These are phyloP conservation scores for Thelaira solivaga DNA, from an alignment of 2,888 invertebrate genomes.

Conservation along the genomic window DNA sequence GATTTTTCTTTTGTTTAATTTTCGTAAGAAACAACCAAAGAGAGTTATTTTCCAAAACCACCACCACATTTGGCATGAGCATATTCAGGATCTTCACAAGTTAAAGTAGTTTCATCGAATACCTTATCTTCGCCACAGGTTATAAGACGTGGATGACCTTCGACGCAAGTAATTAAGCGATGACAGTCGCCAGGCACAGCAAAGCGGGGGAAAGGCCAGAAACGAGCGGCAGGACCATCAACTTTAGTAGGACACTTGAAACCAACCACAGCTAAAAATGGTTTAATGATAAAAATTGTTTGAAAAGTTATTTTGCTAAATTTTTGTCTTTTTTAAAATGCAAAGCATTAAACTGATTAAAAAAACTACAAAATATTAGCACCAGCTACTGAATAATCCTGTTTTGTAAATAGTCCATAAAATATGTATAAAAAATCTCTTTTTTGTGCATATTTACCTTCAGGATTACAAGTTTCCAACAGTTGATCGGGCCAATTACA, in stretches of 20 bases:
- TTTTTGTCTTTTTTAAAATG: no score
- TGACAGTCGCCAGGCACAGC: slow-evolving; percentile 92
- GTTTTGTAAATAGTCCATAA: no score
- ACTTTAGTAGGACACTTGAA: slow-evolving; percentile 94
- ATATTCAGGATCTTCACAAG: slow-evolving; percentile 84
- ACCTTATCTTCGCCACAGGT: slow-evolving; percentile 92
- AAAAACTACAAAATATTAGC: no score
- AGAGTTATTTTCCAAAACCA: slow-evolving; percentile 70
- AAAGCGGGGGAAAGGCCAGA: slow-evolving; percentile 95
- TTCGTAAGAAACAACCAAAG: not conserved
- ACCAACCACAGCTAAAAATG: slow-evolving; percentile 86
- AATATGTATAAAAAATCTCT: no score
- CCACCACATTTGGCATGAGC: slow-evolving; percentile 73
- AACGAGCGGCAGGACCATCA: slow-evolving; percentile 89
- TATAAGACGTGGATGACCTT: slow-evolving; percentile 91
- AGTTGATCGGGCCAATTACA: slow-evolving; percentile 97
- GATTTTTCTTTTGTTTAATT: no score
- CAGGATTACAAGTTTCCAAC: slow-evolving; percentile 91
- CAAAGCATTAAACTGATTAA: no score
- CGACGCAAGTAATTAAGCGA: slow-evolving; percentile 92
- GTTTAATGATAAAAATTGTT: not conserved
- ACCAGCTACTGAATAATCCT: no score
- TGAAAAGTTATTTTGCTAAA: not conserved
- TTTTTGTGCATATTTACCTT: slow-evolving; percentile 79
- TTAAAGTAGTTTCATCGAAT: slow-evolving; percentile 88